These are phyloP conservation scores for Deilephila porcellus DNA, from an alignment of 2,888 invertebrate genomes.

Conservation along the genomic window DNA sequence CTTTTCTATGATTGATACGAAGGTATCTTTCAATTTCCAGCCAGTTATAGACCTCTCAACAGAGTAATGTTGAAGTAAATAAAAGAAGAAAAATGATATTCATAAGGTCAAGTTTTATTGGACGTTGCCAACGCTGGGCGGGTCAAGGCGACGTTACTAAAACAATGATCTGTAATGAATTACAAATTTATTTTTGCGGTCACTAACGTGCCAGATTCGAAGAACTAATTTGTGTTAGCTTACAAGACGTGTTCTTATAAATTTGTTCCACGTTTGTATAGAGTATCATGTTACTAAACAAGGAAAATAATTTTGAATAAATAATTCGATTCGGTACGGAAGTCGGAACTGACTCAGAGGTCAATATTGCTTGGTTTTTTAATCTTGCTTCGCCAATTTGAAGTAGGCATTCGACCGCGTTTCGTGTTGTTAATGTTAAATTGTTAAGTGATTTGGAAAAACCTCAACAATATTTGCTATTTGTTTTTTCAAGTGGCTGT, in stretches of 20 bases:
- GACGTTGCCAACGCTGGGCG: constrained; percentile 55
- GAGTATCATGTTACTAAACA: constrained; percentile 44
- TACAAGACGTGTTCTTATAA: not conserved
- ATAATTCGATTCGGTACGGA: constrained; percentile 52
- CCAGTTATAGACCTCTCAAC: constrained; percentile 42
- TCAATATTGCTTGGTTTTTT: constrained; percentile 38
- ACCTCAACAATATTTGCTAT: not conserved
- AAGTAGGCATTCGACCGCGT: constrained; percentile 28
- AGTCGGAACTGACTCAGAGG: constrained; percentile 55
- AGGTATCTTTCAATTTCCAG: constrained; percentile 42
- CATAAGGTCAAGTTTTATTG: constrained; percentile 65
- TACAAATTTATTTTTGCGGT: constrained; percentile 24
- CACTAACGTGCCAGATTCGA: not conserved
- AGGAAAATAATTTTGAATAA: constrained; percentile 47
- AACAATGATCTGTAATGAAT: constrained; percentile 48
- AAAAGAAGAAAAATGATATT: constrained; percentile 65
- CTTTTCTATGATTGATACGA: constrained; percentile 35
- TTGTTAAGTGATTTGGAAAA: constrained; percentile 1
- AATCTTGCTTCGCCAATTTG: constrained; percentile 31
- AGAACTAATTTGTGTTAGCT: not conserved
- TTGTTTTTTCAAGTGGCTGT: not conserved
- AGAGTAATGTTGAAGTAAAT: constrained; percentile 58
- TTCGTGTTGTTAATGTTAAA: not conserved
- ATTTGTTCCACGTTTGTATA: constrained; percentile 31
- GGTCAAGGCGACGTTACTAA: constrained; percentile 67